A percentile compares a stretch with the other conserved stretches of the same genome.
These are phyloP conservation scores for Anastatus disparis DNA, from an alignment of 1,140 invertebrate genomes.

Conservation along the genomic window DNA sequence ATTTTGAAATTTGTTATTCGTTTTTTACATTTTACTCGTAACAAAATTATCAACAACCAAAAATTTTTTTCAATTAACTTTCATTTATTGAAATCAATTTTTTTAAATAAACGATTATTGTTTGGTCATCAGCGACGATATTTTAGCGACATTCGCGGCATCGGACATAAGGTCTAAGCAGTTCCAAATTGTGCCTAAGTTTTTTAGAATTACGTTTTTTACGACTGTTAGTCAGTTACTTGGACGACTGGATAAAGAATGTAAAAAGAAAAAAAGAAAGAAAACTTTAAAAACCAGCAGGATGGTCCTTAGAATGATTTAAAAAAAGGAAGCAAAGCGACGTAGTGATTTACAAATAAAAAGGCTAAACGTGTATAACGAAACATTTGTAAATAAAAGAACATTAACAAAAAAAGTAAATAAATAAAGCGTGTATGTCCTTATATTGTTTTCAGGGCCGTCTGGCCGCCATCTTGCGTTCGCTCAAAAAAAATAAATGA, in stretches of 20 bases:
- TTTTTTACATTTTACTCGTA: too few species aligned
- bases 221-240: slow-evolving; percentile 49
- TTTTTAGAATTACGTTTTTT: slow-evolving; percentile 62
- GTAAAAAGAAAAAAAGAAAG: neutral
- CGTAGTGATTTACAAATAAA: neutral
- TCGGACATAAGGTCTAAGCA: slow-evolving; percentile 58
- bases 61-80: too few species aligned
- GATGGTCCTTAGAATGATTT: neutral
- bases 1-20: too few species aligned
- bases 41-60: too few species aligned
- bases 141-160: slow-evolving; percentile 13
- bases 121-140: neutral
- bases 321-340: neutral
- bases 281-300: neutral
- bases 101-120: slow-evolving; percentile 9
- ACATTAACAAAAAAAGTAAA: too few species aligned
- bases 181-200: slow-evolving; percentile 68
- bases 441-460: slow-evolving; percentile 60
- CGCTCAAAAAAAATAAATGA: too few species aligned
- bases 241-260: neutral
- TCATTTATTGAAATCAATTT: too few species aligned
- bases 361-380: slow-evolving; percentile 25
- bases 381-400: slow-evolving; percentile 29
- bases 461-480: slow-evolving; percentile 63
- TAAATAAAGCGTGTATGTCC: slow-evolving; percentile 43